Conservation (phyloP, 2,888 invertebrate genomes). For the Xylocampa areola region DNA sequence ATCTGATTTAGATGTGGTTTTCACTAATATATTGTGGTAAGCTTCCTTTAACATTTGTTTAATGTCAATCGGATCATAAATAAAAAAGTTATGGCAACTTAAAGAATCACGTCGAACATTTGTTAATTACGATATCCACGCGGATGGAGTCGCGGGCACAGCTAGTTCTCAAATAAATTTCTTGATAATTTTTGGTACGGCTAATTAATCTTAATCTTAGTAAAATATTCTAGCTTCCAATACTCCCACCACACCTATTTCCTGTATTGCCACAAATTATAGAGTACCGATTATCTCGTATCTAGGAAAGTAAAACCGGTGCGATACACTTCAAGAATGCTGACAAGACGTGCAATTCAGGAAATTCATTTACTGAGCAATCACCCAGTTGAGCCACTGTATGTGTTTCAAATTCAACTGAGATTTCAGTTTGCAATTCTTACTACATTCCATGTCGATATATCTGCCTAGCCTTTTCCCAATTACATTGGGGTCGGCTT, state of each 20-base stretch:
- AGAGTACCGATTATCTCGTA: not conserved
- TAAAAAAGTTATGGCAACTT: too few species aligned
- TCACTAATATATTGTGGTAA: too few species aligned
- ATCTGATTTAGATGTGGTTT: too few species aligned
- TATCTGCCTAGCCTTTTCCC: too few species aligned
- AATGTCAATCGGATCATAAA: too few species aligned
- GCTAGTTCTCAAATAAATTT: too few species aligned
- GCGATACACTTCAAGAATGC: constrained; percentile 27
- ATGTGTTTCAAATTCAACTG: constrained; percentile 15
- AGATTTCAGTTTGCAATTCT: constrained; percentile 7
- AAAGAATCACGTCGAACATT: too few species aligned
- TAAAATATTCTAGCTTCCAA: not conserved
- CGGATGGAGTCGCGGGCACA: too few species aligned
- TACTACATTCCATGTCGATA: not conserved
- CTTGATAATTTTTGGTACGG: too few species aligned
- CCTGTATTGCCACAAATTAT: constrained; percentile 24
- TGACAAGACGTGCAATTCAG: constrained; percentile 43
- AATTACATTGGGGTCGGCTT: too few species aligned
- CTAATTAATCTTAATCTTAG: not conserved
- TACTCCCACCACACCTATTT: constrained; percentile 17
- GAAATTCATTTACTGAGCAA: constrained; percentile 44
- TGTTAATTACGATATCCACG: too few species aligned
- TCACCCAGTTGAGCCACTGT: constrained; percentile 20
- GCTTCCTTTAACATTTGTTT: too few species aligned
- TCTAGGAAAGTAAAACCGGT: constrained; percentile 1